Evolutionary conservation across 23 tunicate species (phyloP), one percentile per base, ranked within the genome.

Genomic region (Ciona savignyi): DNA sequence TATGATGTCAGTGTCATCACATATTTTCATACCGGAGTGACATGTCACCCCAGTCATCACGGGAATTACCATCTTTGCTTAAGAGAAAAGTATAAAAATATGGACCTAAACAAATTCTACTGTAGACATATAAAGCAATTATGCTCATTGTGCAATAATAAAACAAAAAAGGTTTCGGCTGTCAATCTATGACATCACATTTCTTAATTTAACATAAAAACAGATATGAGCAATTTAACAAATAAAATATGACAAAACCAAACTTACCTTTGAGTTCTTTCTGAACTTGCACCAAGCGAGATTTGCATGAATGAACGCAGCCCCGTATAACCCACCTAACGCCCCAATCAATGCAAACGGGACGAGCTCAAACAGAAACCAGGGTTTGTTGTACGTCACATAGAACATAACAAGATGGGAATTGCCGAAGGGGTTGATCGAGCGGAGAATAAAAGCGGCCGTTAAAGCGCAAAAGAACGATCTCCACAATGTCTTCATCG

Each of bases 381-480:
- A 95, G 23, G 96, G 86, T 33, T 73, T 73, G 77, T 81, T 79
- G 78, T 93, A 93, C 32, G 85, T 86, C 56, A 93, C 98, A 60
- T 86, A 93, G 42, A 95, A 95, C 87, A 95, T 75, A 33, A 89
- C 99, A 22, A 88, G 83, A 33, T 77, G 78, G 4, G 83, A 65
- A 73, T 61, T 95, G 1, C 99, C 99, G 76, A 79, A 95, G 19
- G 99, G 99, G 71, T 95, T 95, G 32, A 95, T 72, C 4, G 99
- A 88, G 20, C 99, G 84, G 0, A 95, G 78, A 28, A 88, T 77
- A 77, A 95, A 95, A 32, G 99, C 99, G 0, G 99, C 99, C 29
- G 73, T 87, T 51, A 95, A 70, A 1, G 99, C 99, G 29, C 92
- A 90, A 62, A 95, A 95, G 72, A 95, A 95, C n/a, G 96, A 88